Base-by-base conservation (phyloP, 2,113 vertebrate species). In the Ursus arctos region DNA sequence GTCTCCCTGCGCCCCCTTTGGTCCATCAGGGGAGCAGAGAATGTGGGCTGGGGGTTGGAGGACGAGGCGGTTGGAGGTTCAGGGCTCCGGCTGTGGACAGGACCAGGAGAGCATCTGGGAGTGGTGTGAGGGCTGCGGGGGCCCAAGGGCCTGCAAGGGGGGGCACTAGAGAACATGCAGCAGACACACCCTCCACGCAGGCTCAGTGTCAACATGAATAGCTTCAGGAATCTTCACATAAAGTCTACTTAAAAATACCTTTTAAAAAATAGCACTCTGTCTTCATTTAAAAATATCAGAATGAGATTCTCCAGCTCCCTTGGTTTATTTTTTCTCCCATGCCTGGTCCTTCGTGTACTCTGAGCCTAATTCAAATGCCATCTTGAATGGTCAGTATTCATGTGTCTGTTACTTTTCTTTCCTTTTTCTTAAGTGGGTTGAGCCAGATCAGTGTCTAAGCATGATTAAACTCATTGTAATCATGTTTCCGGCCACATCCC, bases 371-470 rank as follows among this genome's bases (percentile, higher is more conserved):
- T 63, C 55, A 77, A 93, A 85, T 59, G 43, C 28, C 71, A 28
- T 69, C 51, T 76, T 72, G 33, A 31, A 21, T 59, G 24, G 55
- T 79, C 71, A 76, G 18, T 51, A 67, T 72, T 93, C 36, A 43
- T 33, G 18, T 65, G 31, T 74, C 49, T 80, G 79, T n/a, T 59
- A 61, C 0, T 47, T 88, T 69, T 98, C 97, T 95, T 97, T 98
- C 43, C 43, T 94, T 91, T 95, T 95, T 96, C 97, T 96, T 88
- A 80, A 87, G 96, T 89, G 94, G 72, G 72, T 98, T 98, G 95
- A 98, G 88, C 96, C 97, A 97, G 95, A 97, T 97, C 96, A 87
- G 94, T 97, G 57, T 97, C 98, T 98, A 97, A 97, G 98, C 85
- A 2, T 95, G 93, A 97, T 98, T 98, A 98, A 98, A 96, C 61